A percentile compares a stretch with the other conserved stretches of the same genome.
Conservation (phyloP, 2,797 vertebrate species). For the Sus cebifrons region DNA sequence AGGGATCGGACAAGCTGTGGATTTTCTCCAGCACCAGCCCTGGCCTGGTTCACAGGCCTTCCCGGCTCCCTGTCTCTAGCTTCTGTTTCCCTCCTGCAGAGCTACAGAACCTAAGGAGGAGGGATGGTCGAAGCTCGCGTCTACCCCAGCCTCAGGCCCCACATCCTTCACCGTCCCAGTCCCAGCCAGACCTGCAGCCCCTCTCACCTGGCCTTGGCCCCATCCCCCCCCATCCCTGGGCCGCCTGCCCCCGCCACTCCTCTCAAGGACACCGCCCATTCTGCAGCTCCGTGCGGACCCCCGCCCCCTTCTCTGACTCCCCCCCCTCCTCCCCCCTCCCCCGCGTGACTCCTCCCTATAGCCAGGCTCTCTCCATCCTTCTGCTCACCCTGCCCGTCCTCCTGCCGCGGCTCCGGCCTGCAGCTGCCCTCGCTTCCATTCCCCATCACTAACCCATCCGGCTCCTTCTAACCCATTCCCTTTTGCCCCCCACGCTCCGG, state of each 20-base stretch:
- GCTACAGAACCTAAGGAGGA: neutral
- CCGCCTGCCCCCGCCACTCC: neutral
- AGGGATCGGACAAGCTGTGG: neutral
- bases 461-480: neutral
- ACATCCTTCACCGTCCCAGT: neutral
- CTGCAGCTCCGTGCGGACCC: slow-evolving; percentile 42
- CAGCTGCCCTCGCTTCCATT: slow-evolving; percentile 5
- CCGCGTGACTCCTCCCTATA: slow-evolving; percentile 12
- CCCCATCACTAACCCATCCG: slow-evolving; percentile 4
- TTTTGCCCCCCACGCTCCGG: neutral
- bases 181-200: neutral
- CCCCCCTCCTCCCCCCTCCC: neutral
- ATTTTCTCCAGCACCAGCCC: neutral
- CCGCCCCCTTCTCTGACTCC: neutral
- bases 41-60: neutral
- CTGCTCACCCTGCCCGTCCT: neutral
- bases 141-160: slow-evolving; percentile 33
- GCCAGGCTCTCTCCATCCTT: slow-evolving; percentile 23
- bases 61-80: neutral
- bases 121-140: neutral
- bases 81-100: neutral
- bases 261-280: slow-evolving; percentile 80
- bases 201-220: slow-evolving; percentile 50
- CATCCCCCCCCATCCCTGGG: slow-evolving; percentile 29
- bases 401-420: slow-evolving; percentile 44